Conservation (phyloP, 2,113 vertebrate species). For the Oryzias woworae region DNA sequence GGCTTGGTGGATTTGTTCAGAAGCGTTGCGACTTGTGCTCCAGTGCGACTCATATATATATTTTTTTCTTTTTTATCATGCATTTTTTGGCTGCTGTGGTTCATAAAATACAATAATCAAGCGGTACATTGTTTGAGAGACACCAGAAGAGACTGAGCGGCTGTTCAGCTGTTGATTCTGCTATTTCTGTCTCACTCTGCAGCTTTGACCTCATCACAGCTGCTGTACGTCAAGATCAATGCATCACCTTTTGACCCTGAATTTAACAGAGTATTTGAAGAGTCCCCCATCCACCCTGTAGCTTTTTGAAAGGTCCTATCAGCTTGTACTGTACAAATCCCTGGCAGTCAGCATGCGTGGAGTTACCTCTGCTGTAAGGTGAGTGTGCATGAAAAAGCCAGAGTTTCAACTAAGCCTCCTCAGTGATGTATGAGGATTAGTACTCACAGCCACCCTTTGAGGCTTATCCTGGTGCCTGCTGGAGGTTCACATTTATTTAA, state of each 20-base stretch:
- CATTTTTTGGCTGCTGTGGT: no score
- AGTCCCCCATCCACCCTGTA: slow-evolving; percentile 20
- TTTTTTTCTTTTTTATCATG: no score
- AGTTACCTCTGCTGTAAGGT: slow-evolving; percentile 19
- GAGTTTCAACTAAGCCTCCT: slow-evolving; percentile 64
- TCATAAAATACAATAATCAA: slow-evolving; percentile 3
- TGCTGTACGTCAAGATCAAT: slow-evolving; percentile 1
- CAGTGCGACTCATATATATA: no score
- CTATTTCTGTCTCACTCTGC: slow-evolving; percentile 35
- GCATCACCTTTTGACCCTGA: slow-evolving; percentile 50
- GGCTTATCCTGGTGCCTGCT: slow-evolving; percentile 69
- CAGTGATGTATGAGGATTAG: slow-evolving; percentile 71
- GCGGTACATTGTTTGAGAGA: slow-evolving; percentile 3
- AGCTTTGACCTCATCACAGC: slow-evolving; percentile 33
- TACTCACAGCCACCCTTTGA: slow-evolving; percentile 55
- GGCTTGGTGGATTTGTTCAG: no score
- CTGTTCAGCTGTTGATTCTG: slow-evolving; percentile 41
- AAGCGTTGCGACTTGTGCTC: no score
- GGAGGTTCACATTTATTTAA: slow-evolving; percentile 71
- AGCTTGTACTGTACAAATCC: slow-evolving; percentile 45
- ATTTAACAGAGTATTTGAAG: slow-evolving; percentile 25
- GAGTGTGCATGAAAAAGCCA: slow-evolving; percentile 27
- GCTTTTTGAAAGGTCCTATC: slow-evolving; percentile 38
- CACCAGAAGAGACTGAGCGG: slow-evolving; percentile 1
- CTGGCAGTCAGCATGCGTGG: not conserved